Percentiles rank a stretch among this genome's conserved stretches.
phyloP scores from a whole-genome alignment of 2,888 invertebrate genomes.

The Augochlorella aurata region DNA sequence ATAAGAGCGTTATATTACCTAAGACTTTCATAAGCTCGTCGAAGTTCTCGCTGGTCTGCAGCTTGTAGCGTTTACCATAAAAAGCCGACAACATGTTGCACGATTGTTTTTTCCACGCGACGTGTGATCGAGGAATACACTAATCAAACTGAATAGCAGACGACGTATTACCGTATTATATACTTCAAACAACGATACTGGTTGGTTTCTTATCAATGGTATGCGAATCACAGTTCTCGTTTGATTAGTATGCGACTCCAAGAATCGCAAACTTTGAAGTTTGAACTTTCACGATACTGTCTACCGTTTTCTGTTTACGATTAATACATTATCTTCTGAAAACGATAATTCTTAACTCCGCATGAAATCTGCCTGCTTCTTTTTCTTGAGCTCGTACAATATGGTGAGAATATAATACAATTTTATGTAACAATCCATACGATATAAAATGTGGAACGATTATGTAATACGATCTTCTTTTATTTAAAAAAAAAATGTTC shows the following conservation, averaged over 20 bases:
- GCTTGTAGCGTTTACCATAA: constrained; percentile 91
- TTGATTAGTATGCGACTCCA: constrained; percentile 16
- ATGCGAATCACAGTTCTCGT: background rate
- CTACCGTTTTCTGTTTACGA: background rate
- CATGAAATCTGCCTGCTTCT: background rate
- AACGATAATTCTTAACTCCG: background rate
- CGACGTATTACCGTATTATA: constrained; percentile 15
- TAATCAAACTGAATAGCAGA: constrained; percentile 39
- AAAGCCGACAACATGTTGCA: constrained; percentile 68
- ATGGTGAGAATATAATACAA: background rate
- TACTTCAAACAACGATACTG: constrained; percentile 10
- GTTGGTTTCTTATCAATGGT: constrained; percentile 31
- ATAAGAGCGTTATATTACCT: constrained; percentile 85
- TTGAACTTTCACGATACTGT: constrained; percentile 61
- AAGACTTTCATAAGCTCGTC: constrained; percentile 94
- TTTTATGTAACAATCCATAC: background rate
- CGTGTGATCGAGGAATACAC: constrained; percentile 9
- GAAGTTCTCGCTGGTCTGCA: constrained; percentile 91
- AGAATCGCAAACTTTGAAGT: constrained; percentile 70
- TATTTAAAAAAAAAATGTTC: background rate
- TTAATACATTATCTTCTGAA: background rate
- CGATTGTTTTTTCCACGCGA: constrained; percentile 9
- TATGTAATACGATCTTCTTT: background rate
- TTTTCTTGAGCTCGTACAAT: background rate
- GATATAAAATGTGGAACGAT: background rate